A percentile compares a stretch with the other conserved stretches of the same genome.
Conservation (phyloP, 2,113 vertebrate genomes). For the Athene cunicularia region DNA sequence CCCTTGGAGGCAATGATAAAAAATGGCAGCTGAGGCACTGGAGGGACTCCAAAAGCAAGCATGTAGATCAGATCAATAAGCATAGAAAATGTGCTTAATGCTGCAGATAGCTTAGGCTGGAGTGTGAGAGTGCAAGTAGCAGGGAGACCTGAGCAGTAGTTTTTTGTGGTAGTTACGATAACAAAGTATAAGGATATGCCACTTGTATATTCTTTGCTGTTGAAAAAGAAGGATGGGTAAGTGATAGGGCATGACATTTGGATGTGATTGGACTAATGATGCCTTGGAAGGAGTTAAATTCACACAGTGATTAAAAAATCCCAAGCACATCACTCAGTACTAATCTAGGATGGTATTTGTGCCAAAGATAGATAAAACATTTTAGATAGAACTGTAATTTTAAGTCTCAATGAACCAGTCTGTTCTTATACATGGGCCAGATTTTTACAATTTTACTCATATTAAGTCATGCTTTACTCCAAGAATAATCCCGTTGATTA, state of each 20-base stretch:
- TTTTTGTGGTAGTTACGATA: neutral
- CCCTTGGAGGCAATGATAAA: neutral
- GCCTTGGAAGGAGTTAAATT: constrained; percentile 22
- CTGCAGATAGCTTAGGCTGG: neutral
- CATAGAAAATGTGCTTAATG: neutral
- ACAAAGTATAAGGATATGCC: neutral
- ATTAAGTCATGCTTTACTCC: constrained; percentile 49
- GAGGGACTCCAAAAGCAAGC: neutral
- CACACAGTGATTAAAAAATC: neutral
- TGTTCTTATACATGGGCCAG: constrained; percentile 35
- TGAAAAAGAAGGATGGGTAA: neutral
- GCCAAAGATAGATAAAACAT: constrained; percentile 40
- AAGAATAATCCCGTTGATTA: constrained; percentile 52
- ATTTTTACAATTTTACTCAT: constrained; percentile 61
- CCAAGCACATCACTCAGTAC: neutral
- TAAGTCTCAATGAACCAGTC: constrained; percentile 40
- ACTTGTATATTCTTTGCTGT: neutral
- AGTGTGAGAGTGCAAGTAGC: rapidly evolving
- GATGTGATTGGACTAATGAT: neutral
- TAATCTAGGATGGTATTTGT: constrained; percentile 22
- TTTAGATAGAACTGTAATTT: constrained; percentile 32
- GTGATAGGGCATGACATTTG: neutral
- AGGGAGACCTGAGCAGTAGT: rapidly evolving
- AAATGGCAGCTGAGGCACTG: neutral
- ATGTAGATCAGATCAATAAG: neutral